A percentile compares a stretch with the other conserved stretches of the same genome.
phyloP scores from a whole-genome alignment of 2,888 invertebrate genomes.

The Scaptomyza reducta region DNA sequence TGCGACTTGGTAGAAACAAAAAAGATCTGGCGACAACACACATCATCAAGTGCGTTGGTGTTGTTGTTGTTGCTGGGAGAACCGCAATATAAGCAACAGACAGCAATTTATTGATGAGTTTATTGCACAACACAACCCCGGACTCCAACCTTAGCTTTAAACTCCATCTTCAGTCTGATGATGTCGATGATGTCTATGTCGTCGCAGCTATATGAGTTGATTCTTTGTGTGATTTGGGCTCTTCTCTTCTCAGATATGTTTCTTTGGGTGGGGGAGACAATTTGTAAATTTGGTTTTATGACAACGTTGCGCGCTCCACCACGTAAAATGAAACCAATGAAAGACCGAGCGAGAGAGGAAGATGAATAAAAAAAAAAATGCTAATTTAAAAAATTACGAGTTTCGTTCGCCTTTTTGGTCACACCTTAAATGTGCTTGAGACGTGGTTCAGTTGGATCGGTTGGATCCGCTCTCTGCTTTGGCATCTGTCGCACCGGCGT shows the following conservation, averaged over 20 bases:
- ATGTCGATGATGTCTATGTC: conserved; percentile 79
- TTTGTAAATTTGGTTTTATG: conserved; percentile 83
- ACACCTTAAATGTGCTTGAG: conserved; percentile 76
- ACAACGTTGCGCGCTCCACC: conserved; percentile 70
- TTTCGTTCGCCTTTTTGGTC: conserved; percentile 81
- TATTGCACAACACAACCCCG: conserved; percentile 74
- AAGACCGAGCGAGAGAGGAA: neutral
- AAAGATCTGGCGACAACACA: conserved; percentile 29
- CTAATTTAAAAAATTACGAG: conserved; percentile 83
- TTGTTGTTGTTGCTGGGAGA: conserved; percentile 38
- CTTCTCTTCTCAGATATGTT: conserved; percentile 21
- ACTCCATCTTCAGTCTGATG: conserved; percentile 33
- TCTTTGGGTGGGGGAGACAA: conserved; percentile 67
- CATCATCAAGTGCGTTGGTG: conserved; percentile 63
- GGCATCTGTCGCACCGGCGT: conserved; percentile 48
- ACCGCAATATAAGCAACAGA: conserved; percentile 55
- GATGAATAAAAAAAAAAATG: conserved; percentile 67
- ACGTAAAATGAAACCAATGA: conserved; percentile 68
- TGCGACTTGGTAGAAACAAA: conserved; percentile 11
- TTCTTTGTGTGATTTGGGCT: conserved; percentile 68
- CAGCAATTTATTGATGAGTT: conserved; percentile 84
- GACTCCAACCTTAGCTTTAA: conserved; percentile 9
- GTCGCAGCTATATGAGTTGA: conserved; percentile 64
- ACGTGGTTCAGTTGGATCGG: conserved; percentile 41
- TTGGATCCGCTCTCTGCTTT: conserved; percentile 2